phyloP scores from a whole-genome alignment of 2,888 invertebrate species.

The Entomobrya multifasciata region DNA sequence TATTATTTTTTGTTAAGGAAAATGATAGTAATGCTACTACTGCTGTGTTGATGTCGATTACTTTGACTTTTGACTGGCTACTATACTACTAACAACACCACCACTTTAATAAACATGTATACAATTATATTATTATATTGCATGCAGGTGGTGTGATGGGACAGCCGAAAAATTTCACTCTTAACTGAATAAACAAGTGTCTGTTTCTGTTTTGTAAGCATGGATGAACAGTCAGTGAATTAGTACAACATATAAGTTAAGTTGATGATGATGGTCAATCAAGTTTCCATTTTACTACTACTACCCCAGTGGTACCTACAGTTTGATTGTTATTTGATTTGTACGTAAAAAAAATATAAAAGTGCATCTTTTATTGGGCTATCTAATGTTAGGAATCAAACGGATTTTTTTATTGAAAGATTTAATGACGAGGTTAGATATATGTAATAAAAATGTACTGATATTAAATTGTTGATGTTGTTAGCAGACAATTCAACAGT shows the following conservation, averaged over 20 bases:
- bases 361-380: conserved; percentile 25
- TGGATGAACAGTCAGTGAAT: too few relatives aligned
- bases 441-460: background rate
- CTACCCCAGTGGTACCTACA: conserved; percentile 30
- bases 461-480: background rate
- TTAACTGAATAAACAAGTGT: conserved; percentile 45
- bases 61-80: background rate
- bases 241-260: too few relatives aligned
- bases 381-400: background rate
- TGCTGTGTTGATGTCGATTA: background rate
- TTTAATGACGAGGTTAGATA: background rate
- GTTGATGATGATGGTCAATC: conserved; percentile 50
- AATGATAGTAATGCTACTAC: conserved; percentile 32
- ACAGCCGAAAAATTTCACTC: conserved; percentile 43
- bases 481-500: background rate
- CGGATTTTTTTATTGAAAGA: background rate
- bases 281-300: conserved; percentile 63
- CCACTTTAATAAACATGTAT: background rate
- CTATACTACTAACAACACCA: background rate
- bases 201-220: background rate
- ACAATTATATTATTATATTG: background rate
- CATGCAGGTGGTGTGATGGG: conserved; percentile 35
- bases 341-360: background rate
- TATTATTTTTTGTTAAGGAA: conserved; percentile 43
- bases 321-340: conserved; percentile 25